These are phyloP conservation scores for Montipora efflorescens DNA, from an alignment of 64 coral and sea anemone genomes.

Conservation along the genomic window DNA sequence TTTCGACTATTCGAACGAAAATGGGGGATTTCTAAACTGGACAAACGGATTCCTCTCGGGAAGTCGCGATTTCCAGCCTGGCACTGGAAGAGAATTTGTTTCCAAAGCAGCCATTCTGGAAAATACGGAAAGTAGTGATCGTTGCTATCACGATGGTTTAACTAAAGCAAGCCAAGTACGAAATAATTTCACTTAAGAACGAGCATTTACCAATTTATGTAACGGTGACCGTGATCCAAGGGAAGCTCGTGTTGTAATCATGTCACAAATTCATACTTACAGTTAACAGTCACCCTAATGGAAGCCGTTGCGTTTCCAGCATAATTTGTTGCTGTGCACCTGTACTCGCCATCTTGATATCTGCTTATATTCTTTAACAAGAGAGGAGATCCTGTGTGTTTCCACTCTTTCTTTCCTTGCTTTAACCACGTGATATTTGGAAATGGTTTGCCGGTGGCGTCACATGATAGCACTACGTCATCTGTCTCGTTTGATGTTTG, in stretches of 20 bases:
- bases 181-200: not conserved
- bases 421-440: conserved; percentile 8
- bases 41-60: too few relatives aligned
- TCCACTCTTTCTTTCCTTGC: not conserved
- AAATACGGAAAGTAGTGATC: too few relatives aligned
- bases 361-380: conserved; percentile 10
- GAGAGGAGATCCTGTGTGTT: not conserved
- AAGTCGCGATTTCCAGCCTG: too few relatives aligned
- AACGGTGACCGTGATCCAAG: not conserved
- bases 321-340: conserved; percentile 1
- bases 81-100: too few relatives aligned
- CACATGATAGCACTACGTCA: not conserved
- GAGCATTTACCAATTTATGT: not conserved
- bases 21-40: too few relatives aligned
- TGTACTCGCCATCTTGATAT: not conserved
- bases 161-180: not conserved
- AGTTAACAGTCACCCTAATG: conserved; percentile 13
- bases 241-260: not conserved
- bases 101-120: too few relatives aligned
- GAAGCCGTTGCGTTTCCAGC: not conserved
- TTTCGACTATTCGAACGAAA: too few relatives aligned
- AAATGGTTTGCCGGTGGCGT: conserved; percentile 3
- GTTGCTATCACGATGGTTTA: too few relatives aligned
- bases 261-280: conserved; percentile 2
- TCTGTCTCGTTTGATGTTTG: not conserved